phyloP scores from a whole-genome alignment of 92 coral and sea anemone species.

The Phymanthus crucifer region DNA sequence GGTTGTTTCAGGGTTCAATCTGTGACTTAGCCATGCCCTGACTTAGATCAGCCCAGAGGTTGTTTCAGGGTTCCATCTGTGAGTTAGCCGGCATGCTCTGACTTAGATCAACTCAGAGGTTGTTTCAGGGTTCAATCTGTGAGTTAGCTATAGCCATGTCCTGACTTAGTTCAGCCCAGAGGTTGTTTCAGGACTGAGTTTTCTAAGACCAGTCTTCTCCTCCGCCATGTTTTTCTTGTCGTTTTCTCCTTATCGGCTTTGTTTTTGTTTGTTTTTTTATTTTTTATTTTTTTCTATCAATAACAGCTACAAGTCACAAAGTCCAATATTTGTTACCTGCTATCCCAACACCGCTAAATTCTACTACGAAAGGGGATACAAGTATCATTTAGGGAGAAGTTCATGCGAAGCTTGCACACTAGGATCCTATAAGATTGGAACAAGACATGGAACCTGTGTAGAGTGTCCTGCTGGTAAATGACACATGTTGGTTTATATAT shows the following conservation, averaged over 20 bases:
- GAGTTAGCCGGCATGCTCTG: too few species aligned
- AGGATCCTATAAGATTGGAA: conserved; percentile 11
- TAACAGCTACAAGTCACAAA: background rate
- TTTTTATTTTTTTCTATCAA: background rate
- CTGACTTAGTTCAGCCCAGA: too few species aligned
- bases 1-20: too few species aligned
- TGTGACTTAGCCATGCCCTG: too few species aligned
- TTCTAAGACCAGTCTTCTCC: too few species aligned
- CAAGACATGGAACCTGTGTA: background rate
- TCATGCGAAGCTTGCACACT: background rate
- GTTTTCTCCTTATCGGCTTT: background rate
- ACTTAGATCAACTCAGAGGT: too few species aligned
- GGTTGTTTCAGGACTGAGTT: too few species aligned
- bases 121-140: too few species aligned
- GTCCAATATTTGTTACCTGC: background rate
- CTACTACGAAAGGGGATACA: background rate
- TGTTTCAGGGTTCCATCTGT: too few species aligned
- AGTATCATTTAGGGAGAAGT: background rate
- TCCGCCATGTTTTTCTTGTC: background rate
- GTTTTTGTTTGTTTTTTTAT: background rate
- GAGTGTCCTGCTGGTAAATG: conserved; percentile 7
- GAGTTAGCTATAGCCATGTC: too few species aligned
- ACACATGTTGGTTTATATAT: too few species aligned
- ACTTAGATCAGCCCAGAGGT: too few species aligned
- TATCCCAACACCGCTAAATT: background rate